Evolutionary conservation across 2,797 vertebrate genomes (phyloP), one percentile per base, ranked within the genome.

Genomic region (Rhinogobio ventralis): DNA sequence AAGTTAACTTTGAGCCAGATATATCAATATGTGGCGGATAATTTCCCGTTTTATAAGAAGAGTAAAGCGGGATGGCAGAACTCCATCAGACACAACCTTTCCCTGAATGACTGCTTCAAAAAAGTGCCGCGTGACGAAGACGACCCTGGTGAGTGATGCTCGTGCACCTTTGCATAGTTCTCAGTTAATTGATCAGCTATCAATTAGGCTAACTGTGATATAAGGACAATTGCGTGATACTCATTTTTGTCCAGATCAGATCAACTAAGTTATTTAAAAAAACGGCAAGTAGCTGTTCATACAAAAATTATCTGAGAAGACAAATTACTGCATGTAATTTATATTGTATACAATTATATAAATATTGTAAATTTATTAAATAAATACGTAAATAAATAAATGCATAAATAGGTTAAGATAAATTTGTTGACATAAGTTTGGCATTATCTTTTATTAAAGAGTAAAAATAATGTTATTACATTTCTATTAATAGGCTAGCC

Each of bases 41-140:
- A 97, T 79, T 99, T 99, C 89, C 98, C 98, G 5, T 99, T 98
- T 91, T 99, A 99, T 85, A 97, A 98, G 93, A 97, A 97, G 92
- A 99, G 97, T 94, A 98, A 98, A 87, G 98, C 98, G 0, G 98
- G 98, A 80, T 98, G 98, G 98, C 98, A 99, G 92, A 99, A 97
- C 93, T 97, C 97, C 39, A 99, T 99, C 91, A 93, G 97, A 0
- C 98, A 98, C 96, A 99, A 97, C 92, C 93, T 99, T 79, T 97
- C 97, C 9, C 94, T 98, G 73, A 98, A 98, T 88, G 97, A 98
- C 94, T 98, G 97, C 92, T 98, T 98, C 92, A 97, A 97, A 86
- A 99, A 99, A 86, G 97, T 99, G 49, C 97, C 98, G 67, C 93
- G 98, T 73, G 97, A 99, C 92, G 97, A 99, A 92, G 97, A 99